These are phyloP conservation scores for Euphonia xanthogaster DNA, from an alignment of 2,797 vertebrate species.

Conservation along the genomic window DNA sequence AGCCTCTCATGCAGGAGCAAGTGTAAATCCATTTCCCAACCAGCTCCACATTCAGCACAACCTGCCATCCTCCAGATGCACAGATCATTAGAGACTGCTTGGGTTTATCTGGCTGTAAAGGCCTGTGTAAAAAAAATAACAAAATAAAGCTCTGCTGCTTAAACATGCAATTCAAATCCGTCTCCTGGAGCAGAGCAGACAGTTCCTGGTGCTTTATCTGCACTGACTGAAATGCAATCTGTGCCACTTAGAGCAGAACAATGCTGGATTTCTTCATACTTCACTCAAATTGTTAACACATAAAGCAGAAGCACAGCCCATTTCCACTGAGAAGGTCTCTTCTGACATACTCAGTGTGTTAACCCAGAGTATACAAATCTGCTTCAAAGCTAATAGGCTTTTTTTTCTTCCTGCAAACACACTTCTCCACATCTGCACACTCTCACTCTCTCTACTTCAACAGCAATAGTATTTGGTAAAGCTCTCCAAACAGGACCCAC, in stretches of 20 bases:
- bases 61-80: constrained; percentile 27
- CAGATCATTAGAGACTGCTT: background rate
- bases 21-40: constrained; percentile 43
- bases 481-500: constrained; percentile 4
- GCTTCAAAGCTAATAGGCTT: constrained; percentile 33
- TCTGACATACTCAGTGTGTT: background rate
- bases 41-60: constrained; percentile 12
- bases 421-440: constrained; percentile 24
- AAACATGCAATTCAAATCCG: constrained; percentile 29
- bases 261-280: constrained; percentile 45
- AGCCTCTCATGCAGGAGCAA: background rate
- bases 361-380: background rate
- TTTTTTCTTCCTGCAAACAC: constrained; percentile 24
- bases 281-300: background rate
- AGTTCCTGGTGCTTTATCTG: constrained; percentile 43
- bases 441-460: constrained; percentile 2
- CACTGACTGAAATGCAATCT: constrained; percentile 8
- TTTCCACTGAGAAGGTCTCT: constrained; percentile 4
- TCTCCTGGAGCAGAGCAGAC: constrained; percentile 24
- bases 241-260: constrained; percentile 45
- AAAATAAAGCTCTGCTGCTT: background rate
- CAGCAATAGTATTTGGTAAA: constrained; percentile 42
- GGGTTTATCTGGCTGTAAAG: constrained; percentile 7
- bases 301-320: constrained; percentile 1
- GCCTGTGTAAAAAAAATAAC: background rate